A percentile compares a stretch with the other conserved stretches of the same genome.
These are phyloP conservation scores for Abrostola triplasia DNA, from an alignment of 2,888 invertebrate genomes.

Conservation along the genomic window DNA sequence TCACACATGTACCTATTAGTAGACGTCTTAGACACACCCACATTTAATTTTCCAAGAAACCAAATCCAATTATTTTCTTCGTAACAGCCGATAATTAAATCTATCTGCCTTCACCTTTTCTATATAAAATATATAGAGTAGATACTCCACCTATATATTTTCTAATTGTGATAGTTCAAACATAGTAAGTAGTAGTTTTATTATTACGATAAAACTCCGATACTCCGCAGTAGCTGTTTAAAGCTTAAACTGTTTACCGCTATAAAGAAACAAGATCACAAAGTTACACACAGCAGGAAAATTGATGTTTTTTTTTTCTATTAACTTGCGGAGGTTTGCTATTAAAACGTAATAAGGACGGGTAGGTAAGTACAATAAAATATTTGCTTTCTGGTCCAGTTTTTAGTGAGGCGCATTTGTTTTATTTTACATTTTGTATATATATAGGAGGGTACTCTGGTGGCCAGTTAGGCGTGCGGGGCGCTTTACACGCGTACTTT, in stretches of 20 bases:
- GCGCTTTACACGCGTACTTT: slow-evolving; percentile 74
- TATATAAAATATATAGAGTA: slow-evolving; percentile 7
- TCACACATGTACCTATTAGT: slow-evolving; percentile 16
- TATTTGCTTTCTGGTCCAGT: slow-evolving; percentile 40
- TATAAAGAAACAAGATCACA: slow-evolving; percentile 34
- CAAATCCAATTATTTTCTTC: slow-evolving; percentile 50
- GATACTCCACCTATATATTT: slow-evolving; percentile 3
- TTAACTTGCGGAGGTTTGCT: slow-evolving; percentile 22
- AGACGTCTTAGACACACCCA: slow-evolving; percentile 19
- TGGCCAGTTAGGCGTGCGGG: slow-evolving; percentile 71
- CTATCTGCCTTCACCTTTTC: slow-evolving; percentile 11
- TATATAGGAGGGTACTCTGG: slow-evolving; percentile 66
- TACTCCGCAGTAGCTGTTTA: slow-evolving; percentile 17
- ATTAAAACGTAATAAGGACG: slow-evolving; percentile 22
- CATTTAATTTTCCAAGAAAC: slow-evolving; percentile 47
- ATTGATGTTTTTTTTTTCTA: slow-evolving; percentile 34
- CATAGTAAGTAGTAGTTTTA: slow-evolving; percentile 35
- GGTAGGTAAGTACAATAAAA: slow-evolving; percentile 40
- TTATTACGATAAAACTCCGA: slow-evolving; percentile 42
- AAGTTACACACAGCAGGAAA: slow-evolving; percentile 38
- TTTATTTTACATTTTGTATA: slow-evolving; percentile 64
- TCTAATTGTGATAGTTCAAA: slow-evolving; percentile 25
- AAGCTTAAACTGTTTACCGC: slow-evolving; percentile 42
- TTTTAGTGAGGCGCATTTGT: slow-evolving; percentile 56
- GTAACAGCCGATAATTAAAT: slow-evolving; percentile 41